Evolutionary conservation across 2,797 vertebrate species (phyloP), one percentile per base, ranked within the genome.

Genomic region (Karalla daura): DNA sequence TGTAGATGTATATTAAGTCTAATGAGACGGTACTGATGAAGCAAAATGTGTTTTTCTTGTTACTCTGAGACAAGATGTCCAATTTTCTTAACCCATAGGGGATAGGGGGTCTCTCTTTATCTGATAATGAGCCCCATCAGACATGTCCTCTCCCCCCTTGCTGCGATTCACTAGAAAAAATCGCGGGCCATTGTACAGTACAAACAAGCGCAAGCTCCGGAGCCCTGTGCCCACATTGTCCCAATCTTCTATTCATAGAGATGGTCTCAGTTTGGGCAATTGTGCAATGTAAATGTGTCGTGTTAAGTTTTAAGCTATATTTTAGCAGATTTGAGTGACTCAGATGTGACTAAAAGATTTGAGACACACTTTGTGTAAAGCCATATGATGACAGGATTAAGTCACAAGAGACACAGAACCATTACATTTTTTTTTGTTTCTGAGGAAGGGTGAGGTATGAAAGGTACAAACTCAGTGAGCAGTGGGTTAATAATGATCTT

Each of bases 111-210:
- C 70, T 66, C 64, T 72, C 79, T 81, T 83, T 72, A 93, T 93
- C 90, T 86, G 82, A 88, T 91, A 93, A 93, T 91, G 79, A 92
- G 81, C 30, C 74, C 80, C 86, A 78, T 89, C 89, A 83, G 81
- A 87, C 84, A 86, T 80, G 53, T 66, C 41, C 75, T 54, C 44
- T 78, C 76, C 78, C 77, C 85, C 70, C 73, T 0, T 66, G 78
- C 78, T 74, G 55, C 53, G 44, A 74, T 63, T 40, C 25, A 51
- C 67, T 28, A 73, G 59, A 71, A 74, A 56, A 66, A 74, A 30
- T 44, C 75, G 76, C 46, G 73, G 41, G 24, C 24, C 44, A 75
- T 74, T 58, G 74, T 77, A 63, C 51, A 74, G 74, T 77, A 62
- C 51, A 74, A 43, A 70, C 71, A 81, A 45, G 75, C 70, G 47